Percentiles rank a stretch among this genome's conserved stretches.
These are phyloP conservation scores for Ormyrus labotus DNA, from an alignment of 2,888 invertebrate species.

Conservation along the genomic window DNA sequence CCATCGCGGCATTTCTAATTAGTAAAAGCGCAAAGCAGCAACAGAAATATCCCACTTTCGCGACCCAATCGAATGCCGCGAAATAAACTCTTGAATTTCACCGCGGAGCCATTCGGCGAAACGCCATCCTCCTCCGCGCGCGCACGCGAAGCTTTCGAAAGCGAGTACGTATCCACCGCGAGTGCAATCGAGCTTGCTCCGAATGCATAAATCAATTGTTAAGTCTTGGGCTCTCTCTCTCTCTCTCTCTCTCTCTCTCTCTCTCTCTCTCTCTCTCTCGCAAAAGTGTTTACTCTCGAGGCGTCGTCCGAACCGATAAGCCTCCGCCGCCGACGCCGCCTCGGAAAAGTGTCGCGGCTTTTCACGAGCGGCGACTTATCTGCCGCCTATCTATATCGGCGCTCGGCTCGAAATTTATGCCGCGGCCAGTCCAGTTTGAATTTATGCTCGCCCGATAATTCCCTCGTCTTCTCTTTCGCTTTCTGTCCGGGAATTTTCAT, in stretches of 20 bases:
- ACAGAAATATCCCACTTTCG: no score
- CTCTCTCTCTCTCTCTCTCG: background rate
- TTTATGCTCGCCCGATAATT: slow-evolving; percentile 38
- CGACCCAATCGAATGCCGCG: no score
- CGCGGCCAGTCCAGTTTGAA: slow-evolving; percentile 35
- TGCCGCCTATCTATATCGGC: slow-evolving; percentile 7
- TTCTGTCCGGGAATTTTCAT: no score
- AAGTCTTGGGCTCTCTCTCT: background rate
- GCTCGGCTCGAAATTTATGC: slow-evolving; percentile 34
- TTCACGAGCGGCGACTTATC: slow-evolving; percentile 7
- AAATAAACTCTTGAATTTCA: no score
- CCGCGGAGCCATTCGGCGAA: no score
- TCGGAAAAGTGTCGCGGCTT: slow-evolving; percentile 20
- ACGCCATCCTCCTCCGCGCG: no score
- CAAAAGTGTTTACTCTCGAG: slow-evolving; percentile 17
- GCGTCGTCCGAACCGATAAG: background rate
- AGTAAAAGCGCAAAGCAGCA: no score
- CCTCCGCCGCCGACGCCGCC: slow-evolving; percentile 19
- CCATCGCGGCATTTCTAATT: no score
- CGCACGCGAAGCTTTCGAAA: no score
- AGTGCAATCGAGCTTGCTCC: background rate
- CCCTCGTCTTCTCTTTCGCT: background rate
- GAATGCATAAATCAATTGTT: slow-evolving; percentile 29
- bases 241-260: background rate
- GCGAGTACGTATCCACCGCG: no score